Base-by-base conservation (phyloP, 2,888 invertebrate genomes). In the Dryocosmus kuriphilus region DNA sequence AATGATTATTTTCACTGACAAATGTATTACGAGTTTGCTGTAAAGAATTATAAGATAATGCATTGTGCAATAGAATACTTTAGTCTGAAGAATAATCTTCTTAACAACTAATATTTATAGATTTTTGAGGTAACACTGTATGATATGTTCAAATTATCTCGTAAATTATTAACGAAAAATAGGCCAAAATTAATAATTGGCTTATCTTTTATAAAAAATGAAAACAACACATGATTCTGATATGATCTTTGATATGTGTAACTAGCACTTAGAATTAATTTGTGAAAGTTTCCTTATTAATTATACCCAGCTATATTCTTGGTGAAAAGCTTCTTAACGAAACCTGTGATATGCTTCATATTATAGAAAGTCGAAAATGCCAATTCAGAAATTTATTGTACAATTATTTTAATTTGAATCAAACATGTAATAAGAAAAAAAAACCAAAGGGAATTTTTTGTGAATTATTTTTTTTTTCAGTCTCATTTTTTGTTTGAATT, bases 281-380 rank as follows among this genome's bases (percentile, higher is more conserved):
- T 67, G 46, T 55, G 71, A 32, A 71, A 71, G 71, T 55, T 71
- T 11, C n/a, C 32, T 71, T 71, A 71, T 51, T 32, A 71, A 51
- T 71, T 71, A 71, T 27, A 71, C 22, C 51, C 51, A n/a, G 32
- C 30, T 32, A 22, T 32, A 30, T 71, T 27, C 27, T 35, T 30
- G 30, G 19, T 32, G n/a, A 27, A 71, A 71, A 57, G 14, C 24
- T 57, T 24, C 6, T 5, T 14, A 27, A 27, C 16, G 16, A 60
- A 32, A 71, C 32, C 71, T 71, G 51, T 32, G 51, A 71, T 71
- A 71, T 51, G 46, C 46, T n/a, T 71, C 4, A 19, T 63, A 14
- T 41, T n/a, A 67, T 46, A 16, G 19, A 19, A 46, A 51, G 27
- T 32, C 16, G 16, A 41, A 51, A 71, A 51, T 71, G 71, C 51